phyloP scores from a whole-genome alignment of 1,140 invertebrate genomes.

The Potamilus streckersoni region DNA sequence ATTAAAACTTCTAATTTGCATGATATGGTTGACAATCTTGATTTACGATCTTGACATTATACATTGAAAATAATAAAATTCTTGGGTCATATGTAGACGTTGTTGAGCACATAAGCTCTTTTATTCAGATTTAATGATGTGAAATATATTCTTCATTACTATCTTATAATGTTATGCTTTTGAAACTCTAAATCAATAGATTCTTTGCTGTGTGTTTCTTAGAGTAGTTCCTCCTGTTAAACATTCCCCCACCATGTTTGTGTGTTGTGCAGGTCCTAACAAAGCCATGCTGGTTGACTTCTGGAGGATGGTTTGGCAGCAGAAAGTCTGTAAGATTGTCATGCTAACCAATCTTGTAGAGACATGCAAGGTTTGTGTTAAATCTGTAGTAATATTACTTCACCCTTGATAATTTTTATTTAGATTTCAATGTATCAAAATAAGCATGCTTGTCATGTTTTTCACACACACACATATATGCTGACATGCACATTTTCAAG shows the following conservation, averaged over 20 bases:
- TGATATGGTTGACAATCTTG: no score
- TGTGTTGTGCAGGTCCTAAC: conserved; percentile 41
- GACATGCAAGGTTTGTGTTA: conserved; percentile 82
- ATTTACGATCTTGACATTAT: no score
- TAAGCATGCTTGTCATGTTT: background rate
- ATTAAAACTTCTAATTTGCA: no score
- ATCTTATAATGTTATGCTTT: background rate
- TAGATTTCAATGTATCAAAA: background rate
- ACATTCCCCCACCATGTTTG: background rate
- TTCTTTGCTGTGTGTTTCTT: background rate
- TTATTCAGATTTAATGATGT: no score
- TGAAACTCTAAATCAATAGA: no score
- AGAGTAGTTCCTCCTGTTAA: no score
- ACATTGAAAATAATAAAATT: no score
- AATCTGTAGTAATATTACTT: no score
- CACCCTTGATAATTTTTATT: background rate
- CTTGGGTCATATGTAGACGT: no score
- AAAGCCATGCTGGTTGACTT: conserved; percentile 85
- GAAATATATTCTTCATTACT: no score
- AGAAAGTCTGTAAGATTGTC: conserved; percentile 97
- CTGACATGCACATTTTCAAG: background rate
- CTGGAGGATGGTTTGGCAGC: conserved; percentile 99
- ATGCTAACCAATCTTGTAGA: conserved; percentile 98
- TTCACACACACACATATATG: background rate
- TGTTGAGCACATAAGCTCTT: no score